phyloP scores from a whole-genome alignment of 2,888 invertebrate genomes.

The Acrobasis suavella region DNA sequence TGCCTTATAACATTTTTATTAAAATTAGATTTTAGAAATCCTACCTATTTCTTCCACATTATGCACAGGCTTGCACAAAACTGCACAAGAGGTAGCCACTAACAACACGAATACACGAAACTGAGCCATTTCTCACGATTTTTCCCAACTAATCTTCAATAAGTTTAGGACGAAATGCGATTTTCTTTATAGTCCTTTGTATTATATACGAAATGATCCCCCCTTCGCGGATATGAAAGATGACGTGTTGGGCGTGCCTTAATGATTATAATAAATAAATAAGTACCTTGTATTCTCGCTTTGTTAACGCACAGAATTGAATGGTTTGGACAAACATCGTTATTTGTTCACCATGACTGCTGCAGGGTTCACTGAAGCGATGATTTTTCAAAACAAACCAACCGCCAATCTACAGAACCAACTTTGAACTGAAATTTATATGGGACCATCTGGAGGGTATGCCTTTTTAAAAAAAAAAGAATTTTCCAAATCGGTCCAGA shows the following conservation, averaged over 20 bases:
- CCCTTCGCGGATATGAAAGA: neutral
- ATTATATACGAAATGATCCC: constrained; percentile 17
- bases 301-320: constrained; percentile 36
- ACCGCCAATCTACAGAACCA: no score
- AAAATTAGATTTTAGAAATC: constrained; percentile 20
- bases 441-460: no score
- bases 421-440: no score
- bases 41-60: constrained; percentile 39
- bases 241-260: constrained; percentile 44
- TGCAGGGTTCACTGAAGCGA: constrained; percentile 9
- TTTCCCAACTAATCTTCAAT: neutral
- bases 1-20: neutral
- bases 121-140: constrained; percentile 7
- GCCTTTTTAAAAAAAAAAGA: no score
- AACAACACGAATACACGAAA: constrained; percentile 35
- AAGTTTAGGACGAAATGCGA: constrained; percentile 1
- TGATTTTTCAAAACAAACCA: no score
- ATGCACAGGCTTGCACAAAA: constrained; percentile 47
- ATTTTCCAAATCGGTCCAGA: no score
- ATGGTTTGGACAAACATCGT: constrained; percentile 35
- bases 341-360: constrained; percentile 3
- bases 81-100: constrained; percentile 38
- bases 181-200: neutral
- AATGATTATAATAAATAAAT: constrained; percentile 47
- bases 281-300: constrained; percentile 43